Evolutionary conservation across 2,113 vertebrate species (phyloP).

Genomic region (Lasiurus cinereus): DNA sequence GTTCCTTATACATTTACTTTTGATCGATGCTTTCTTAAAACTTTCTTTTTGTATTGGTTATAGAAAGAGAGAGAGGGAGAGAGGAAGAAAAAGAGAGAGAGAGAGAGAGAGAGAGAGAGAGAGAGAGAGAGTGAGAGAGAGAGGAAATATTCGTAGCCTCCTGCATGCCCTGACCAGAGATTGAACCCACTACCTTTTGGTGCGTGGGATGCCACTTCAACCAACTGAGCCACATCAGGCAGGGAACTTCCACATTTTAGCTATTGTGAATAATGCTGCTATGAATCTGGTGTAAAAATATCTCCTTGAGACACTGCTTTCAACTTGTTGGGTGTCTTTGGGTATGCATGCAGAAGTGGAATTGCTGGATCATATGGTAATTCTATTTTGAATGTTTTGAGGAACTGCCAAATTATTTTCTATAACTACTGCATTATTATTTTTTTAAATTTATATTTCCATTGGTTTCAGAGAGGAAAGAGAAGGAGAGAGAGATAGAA

Average conservation of each 20-base stretch:
- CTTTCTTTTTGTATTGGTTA: too few relatives aligned
- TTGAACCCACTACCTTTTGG: neutral
- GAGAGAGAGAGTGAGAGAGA: too few relatives aligned
- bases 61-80: too few relatives aligned
- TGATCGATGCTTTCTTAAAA: too few relatives aligned
- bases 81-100: too few relatives aligned
- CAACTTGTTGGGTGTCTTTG: neutral
- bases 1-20: neutral
- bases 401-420: neutral
- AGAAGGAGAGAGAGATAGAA: too few relatives aligned
- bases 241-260: neutral
- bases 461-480: too few relatives aligned
- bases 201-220: neutral
- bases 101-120: too few relatives aligned
- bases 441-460: too few relatives aligned
- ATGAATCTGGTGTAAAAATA: neutral
- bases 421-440: neutral
- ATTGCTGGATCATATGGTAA: neutral
- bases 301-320: neutral
- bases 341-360: neutral
- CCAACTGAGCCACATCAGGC: neutral
- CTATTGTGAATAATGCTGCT: neutral
- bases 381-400: neutral
- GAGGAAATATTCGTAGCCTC: too few relatives aligned
- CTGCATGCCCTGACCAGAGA: neutral